phyloP scores from a whole-genome alignment of 1,140 invertebrate genomes.

The Homarus americanus region DNA sequence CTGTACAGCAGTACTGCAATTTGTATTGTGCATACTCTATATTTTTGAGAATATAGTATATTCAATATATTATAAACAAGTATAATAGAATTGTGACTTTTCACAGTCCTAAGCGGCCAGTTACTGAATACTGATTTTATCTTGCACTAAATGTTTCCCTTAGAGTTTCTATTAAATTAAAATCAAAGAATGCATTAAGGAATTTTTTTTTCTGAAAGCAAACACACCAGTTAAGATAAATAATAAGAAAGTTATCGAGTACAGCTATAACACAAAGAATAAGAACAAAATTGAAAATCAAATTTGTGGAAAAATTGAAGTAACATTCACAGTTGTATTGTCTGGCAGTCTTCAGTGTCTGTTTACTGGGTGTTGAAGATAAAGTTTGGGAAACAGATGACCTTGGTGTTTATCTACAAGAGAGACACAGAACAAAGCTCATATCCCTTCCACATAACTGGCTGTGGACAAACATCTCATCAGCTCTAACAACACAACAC shows the following conservation, averaged over 20 bases:
- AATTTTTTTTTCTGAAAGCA: background rate
- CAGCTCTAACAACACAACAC: slow-evolving; percentile 1
- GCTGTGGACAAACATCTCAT: background rate
- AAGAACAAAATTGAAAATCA: background rate
- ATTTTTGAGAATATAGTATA: background rate
- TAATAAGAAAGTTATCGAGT: background rate
- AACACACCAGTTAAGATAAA: background rate
- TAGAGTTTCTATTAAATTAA: background rate
- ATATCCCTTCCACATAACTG: background rate
- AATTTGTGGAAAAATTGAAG: background rate
- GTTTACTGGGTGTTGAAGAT: background rate
- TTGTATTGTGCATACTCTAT: background rate
- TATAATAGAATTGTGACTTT: background rate
- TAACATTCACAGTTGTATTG: background rate
- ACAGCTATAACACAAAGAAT: background rate
- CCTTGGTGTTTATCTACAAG: background rate
- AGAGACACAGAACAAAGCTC: background rate
- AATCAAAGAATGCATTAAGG: background rate
- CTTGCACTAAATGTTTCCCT: background rate
- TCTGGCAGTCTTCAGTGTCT: background rate
- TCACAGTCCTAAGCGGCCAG: background rate
- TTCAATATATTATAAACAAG: background rate
- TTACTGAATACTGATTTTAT: background rate
- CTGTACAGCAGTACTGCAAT: background rate
- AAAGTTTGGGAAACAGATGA: background rate